These are phyloP conservation scores for Ceriagrion tenellum DNA, from an alignment of 2,888 invertebrate species.

Conservation along the genomic window DNA sequence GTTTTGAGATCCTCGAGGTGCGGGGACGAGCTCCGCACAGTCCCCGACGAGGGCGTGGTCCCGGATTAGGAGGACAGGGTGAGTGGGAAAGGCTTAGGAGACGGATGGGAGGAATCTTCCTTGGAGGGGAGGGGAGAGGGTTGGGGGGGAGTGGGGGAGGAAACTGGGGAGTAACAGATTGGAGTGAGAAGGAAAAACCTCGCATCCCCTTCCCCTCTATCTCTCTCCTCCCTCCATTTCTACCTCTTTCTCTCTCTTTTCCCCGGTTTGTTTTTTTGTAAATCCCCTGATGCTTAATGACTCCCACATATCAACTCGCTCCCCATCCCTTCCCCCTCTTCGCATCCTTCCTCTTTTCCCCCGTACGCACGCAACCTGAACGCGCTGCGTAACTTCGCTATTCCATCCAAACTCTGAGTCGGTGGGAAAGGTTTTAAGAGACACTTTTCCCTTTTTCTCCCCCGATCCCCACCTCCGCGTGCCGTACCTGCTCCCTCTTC, in stretches of 20 bases:
- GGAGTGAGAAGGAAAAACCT: not conserved
- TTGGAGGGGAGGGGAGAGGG: not conserved
- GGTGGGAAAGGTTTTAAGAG: constrained; percentile 2
- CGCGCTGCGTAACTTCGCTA: constrained; percentile 21
- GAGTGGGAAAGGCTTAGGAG: constrained; percentile 55
- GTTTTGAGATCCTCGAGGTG: not conserved
- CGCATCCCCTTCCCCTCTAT: not conserved
- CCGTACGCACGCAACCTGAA: not conserved
- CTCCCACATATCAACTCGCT: constrained; percentile 65
- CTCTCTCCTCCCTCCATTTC: not conserved
- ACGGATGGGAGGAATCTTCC: constrained; percentile 48
- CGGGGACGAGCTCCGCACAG: not conserved
- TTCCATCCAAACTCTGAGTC: constrained; percentile 37
- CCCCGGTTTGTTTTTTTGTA: constrained; percentile 44
- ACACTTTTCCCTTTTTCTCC: constrained; percentile 29
- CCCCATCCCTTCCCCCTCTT: not conserved
- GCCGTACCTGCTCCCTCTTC: not conserved
- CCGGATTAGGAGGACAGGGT: constrained; percentile 35
- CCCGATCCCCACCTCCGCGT: not conserved
- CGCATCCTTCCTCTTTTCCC: not conserved
- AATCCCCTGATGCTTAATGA: constrained; percentile 67
- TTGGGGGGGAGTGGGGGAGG: no score
- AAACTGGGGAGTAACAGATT: not conserved
- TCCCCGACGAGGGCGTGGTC: constrained; percentile 1
- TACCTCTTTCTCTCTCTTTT: not conserved